Base-by-base conservation (phyloP, 2,888 invertebrate species). In the Lithophane socia region DNA sequence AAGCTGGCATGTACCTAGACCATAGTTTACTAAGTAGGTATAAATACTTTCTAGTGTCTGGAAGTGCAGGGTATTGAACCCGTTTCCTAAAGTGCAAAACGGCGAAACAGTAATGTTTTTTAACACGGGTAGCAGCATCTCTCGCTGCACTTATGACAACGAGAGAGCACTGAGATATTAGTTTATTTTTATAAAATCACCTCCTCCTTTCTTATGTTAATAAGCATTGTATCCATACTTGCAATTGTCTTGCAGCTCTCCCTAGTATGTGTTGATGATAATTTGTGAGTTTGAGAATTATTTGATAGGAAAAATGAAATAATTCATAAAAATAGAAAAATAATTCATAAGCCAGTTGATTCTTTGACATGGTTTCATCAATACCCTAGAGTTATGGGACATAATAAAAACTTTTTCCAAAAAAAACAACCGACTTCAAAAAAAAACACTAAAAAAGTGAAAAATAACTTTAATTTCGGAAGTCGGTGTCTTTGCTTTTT, bases 101-200 rank as follows among this genome's bases (percentile, higher is more conserved):
- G 9, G 13, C 52, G 13, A 44, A 60, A 44, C 13, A 24, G 7
- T 12, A 12, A 24, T 16, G 21, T 29, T 52, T 49, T 52, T 1
- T 49, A 47, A 21, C 21, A 56, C 24, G 10, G 21, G 12, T 73
- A 73, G 37, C n/a, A n/a, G 29, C n/a, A 60, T 29, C 3, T 58
- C 16, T 52, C 3, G 24, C 21, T 16, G 42, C 2, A 42, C 9
- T 29, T 18, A 54, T 18, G 47, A 63, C 8, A 56, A 49, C 1
- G 52, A 21, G 29, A 60, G 12, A 21, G 18, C 18, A 61, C 24
- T 61, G 8, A 60, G 29, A 16, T 21, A 18, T 21, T 29, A 8
- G 18, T 79, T 66, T 29, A 52, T 78, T 42, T 54, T 18, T 49
- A 37, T 21, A 49, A 63, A 77, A 21, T 65, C 9, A n/a, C 12